Conservation (phyloP, 2,888 invertebrate genomes). For the Ennomos erosarius region DNA sequence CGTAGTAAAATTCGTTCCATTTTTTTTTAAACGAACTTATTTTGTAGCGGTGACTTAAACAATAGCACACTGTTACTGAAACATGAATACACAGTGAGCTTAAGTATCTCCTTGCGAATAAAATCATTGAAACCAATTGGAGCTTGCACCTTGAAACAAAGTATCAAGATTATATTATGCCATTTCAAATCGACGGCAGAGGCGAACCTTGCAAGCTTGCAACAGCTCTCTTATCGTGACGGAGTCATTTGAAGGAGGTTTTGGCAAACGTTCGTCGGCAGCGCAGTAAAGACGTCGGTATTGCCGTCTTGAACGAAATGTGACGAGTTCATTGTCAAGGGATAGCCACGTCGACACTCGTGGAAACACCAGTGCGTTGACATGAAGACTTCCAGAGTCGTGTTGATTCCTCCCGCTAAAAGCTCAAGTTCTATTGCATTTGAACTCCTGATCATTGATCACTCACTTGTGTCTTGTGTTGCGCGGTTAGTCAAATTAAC, state of each 20-base stretch:
- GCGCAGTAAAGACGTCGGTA: constrained; percentile 73
- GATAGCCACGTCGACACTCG: constrained; percentile 48
- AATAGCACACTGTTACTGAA: too few species aligned
- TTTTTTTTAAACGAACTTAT: too few species aligned
- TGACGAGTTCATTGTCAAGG: constrained; percentile 59
- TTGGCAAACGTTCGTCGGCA: constrained; percentile 44
- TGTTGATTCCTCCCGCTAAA: constrained; percentile 40
- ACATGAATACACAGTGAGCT: too few species aligned
- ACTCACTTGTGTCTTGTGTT: too few species aligned
- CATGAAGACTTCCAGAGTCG: constrained; percentile 44
- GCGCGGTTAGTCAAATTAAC: constrained; percentile 26
- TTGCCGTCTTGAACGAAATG: constrained; percentile 52
- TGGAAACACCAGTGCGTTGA: constrained; percentile 59
- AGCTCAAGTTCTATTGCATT: constrained; percentile 40
- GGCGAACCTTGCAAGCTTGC: constrained; percentile 11
- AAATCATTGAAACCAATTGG: constrained; percentile 12
- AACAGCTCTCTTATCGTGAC: constrained; percentile 36
- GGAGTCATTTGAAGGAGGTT: constrained; percentile 41
- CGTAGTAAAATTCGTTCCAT: too few species aligned
- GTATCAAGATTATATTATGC: constrained; percentile 35
- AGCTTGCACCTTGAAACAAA: constrained; percentile 31
- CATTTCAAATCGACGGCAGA: constrained; percentile 45
- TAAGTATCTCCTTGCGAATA: constrained; percentile 7
- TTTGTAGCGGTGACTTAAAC: too few species aligned
- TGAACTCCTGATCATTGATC: constrained; percentile 52